A percentile compares a stretch with the other conserved stretches of the same genome.
Conservation (phyloP, 2,888 invertebrate species). For the Hedya salicella region DNA sequence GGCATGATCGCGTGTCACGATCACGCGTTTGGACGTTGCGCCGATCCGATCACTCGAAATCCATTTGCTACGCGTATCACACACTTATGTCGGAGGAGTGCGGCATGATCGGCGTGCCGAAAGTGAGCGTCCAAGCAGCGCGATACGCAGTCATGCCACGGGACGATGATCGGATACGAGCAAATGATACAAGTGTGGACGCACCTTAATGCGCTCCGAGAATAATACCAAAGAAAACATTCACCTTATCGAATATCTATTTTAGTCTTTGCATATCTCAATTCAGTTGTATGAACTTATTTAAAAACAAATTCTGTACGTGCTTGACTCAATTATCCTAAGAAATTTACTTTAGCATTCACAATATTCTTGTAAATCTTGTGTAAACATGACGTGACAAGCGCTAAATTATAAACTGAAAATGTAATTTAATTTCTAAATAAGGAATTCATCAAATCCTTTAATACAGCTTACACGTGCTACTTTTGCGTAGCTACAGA, state of each 20-base stretch:
- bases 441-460: background rate
- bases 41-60: no score
- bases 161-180: no score
- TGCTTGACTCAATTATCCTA: background rate
- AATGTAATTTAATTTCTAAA: constrained; percentile 10
- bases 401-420: constrained; percentile 1
- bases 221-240: constrained; percentile 3
- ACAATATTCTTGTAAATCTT: constrained; percentile 7
- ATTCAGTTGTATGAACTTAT: constrained; percentile 20
- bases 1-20: no score
- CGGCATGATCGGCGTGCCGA: no score
- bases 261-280: constrained; percentile 6
- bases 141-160: no score
- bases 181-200: no score
- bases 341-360: constrained; percentile 2
- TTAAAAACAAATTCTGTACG: constrained; percentile 13
- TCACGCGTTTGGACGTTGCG: no score
- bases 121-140: no score
- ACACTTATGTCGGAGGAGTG: no score
- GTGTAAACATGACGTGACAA: constrained; percentile 8
- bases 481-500: background rate
- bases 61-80: no score
- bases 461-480: no score
- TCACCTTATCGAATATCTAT: background rate
- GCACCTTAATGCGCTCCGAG: background rate